phyloP scores from a whole-genome alignment of 1,140 invertebrate genomes.

The Brachystomella parvula region DNA sequence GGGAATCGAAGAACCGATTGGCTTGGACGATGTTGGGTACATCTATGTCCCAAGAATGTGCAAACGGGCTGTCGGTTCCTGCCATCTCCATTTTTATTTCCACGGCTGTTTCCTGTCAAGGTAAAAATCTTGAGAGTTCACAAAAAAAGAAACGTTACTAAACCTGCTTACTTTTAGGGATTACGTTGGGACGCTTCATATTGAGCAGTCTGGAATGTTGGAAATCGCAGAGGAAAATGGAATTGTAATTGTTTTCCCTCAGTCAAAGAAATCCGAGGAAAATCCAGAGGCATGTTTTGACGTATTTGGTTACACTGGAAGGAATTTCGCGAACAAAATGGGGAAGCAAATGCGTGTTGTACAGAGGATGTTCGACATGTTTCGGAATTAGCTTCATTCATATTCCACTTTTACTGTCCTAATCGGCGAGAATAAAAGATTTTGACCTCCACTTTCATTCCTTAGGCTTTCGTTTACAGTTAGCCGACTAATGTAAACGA shows the following conservation, averaged over 20 bases:
- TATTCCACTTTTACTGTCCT: no score
- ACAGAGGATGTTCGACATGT: no score
- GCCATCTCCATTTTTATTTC: conserved; percentile 24
- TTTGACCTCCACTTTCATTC: no score
- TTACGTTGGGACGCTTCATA: background rate
- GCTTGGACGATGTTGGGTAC: conserved; percentile 19
- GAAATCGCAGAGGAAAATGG: conserved; percentile 6
- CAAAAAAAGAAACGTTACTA: no score
- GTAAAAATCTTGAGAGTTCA: no score
- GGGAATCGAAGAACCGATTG: background rate
- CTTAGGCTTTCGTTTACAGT: no score
- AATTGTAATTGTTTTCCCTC: conserved; percentile 6
- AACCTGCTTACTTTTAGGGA: conserved; percentile 13
- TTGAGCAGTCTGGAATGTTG: background rate
- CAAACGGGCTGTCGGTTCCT: background rate
- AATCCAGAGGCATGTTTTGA: conserved; percentile 4
- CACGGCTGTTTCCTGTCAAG: no score
- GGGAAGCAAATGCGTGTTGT: no score
- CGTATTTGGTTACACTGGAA: conserved; percentile 17
- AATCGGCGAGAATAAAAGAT: no score
- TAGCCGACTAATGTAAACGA: no score
- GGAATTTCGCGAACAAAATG: conserved; percentile 7
- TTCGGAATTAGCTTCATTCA: no score
- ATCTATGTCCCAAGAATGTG: conserved; percentile 18
- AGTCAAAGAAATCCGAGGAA: background rate